phyloP scores from a whole-genome alignment of 2,113 vertebrate species.

The Oreochromis niloticus region DNA sequence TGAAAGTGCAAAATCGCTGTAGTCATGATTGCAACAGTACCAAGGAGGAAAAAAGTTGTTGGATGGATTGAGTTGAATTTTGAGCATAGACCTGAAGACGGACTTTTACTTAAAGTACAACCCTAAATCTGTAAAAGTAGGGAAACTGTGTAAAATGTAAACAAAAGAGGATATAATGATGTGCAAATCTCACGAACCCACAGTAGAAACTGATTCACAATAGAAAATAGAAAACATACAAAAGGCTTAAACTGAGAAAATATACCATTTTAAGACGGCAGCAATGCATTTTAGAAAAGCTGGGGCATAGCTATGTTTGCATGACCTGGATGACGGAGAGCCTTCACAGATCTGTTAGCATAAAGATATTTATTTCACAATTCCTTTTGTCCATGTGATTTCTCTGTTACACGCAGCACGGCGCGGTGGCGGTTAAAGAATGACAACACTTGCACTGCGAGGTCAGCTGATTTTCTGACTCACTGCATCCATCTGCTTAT shows the following conservation, averaged over 20 bases:
- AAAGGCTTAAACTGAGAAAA: not conserved
- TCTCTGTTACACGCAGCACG: not conserved
- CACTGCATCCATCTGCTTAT: not conserved
- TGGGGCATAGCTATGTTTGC: not conserved
- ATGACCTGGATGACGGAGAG: not conserved
- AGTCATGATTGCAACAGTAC: not conserved
- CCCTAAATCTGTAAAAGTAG: not conserved
- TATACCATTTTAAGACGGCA: not conserved
- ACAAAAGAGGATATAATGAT: not conserved
- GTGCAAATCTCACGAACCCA: not conserved
- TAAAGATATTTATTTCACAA: not conserved
- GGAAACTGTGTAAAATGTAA: not conserved
- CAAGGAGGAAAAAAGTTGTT: fast-evolving
- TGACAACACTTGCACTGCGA: fast-evolving
- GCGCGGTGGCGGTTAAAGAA: not conserved
- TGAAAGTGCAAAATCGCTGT: not conserved
- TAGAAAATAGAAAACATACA: not conserved
- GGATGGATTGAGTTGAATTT: not conserved
- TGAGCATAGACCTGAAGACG: fast-evolving
- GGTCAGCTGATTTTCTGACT: not conserved
- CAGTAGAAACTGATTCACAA: not conserved
- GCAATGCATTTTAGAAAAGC: not conserved
- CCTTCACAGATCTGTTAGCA: not conserved
- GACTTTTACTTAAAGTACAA: not conserved
- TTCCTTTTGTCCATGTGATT: not conserved